A percentile compares a stretch with the other conserved stretches of the same genome.
These are phyloP conservation scores for Dicyrtoma fusca DNA, from an alignment of 2,888 invertebrate species.

Conservation along the genomic window DNA sequence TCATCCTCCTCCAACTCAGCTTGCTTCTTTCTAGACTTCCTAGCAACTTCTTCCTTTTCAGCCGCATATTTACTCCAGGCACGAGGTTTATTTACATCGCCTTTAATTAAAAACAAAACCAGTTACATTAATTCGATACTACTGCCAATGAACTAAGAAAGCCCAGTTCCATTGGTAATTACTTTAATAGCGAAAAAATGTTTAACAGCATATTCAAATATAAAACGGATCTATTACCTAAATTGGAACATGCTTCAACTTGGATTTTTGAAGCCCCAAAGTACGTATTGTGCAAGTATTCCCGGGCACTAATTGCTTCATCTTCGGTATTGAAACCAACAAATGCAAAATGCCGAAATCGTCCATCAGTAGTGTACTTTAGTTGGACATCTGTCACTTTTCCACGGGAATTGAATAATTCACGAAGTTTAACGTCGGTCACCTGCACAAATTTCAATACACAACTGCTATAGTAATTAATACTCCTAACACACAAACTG, in stretches of 20 bases:
- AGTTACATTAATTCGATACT: too few relatives aligned
- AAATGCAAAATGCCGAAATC: conserved; percentile 91
- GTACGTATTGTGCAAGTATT: conserved; percentile 81
- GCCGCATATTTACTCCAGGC: conserved; percentile 90
- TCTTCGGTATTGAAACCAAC: conserved; percentile 83
- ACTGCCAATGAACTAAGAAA: too few relatives aligned
- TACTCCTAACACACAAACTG: too few relatives aligned
- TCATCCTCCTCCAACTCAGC: conserved; percentile 59
- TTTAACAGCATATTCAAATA: too few relatives aligned
- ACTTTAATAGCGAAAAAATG: too few relatives aligned
- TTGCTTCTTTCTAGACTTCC: conserved; percentile 50
- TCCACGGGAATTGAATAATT: conserved; percentile 78
- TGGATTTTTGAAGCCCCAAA: conserved; percentile 80
- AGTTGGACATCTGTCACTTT: conserved; percentile 90
- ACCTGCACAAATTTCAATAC: conserved; percentile 66
- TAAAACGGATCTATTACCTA: conserved; percentile 57
- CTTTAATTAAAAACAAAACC: conserved; percentile 29
- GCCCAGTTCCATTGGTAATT: too few relatives aligned
- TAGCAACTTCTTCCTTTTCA: conserved; percentile 33
- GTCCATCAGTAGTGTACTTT: conserved; percentile 88
- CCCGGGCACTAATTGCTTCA: conserved; percentile 75
- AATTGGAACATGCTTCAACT: conserved; percentile 67
- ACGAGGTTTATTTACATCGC: conserved; percentile 74
- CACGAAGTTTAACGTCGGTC: conserved; percentile 74
- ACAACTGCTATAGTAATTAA: not conserved